A percentile compares a stretch with the other conserved stretches of the same genome.
Evolutionary conservation across 2,888 invertebrate genomes (phyloP).

Genomic region (Stenichneumon culpator): DNA sequence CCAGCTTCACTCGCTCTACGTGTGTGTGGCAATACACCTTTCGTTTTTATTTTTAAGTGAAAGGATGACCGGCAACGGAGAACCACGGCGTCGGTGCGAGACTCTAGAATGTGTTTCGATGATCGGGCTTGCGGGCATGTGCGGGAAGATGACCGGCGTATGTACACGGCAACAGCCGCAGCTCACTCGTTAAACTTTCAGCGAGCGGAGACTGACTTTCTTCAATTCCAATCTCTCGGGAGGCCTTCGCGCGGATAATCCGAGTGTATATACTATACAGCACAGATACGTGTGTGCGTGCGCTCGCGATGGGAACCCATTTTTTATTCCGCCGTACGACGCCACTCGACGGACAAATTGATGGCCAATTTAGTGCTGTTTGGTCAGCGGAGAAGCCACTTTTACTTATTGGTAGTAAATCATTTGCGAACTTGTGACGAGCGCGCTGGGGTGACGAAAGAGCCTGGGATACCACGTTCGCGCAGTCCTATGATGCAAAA

Average conservation of each 20-base stretch:
- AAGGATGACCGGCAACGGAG: slow-evolving; percentile 50
- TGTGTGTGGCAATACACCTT: slow-evolving; percentile 50
- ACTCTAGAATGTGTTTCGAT: slow-evolving; percentile 40
- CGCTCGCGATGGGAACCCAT: neutral
- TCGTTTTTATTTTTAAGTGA: slow-evolving; percentile 68
- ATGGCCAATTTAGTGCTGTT: slow-evolving; percentile 7
- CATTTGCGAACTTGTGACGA: neutral
- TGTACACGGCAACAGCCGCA: slow-evolving; percentile 10
- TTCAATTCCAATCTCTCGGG: slow-evolving; percentile 62
- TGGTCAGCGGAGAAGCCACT: neutral
- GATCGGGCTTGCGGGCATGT: slow-evolving; percentile 11
- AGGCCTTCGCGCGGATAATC: slow-evolving; percentile 48
- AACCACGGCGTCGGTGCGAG: neutral
- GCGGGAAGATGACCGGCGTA: slow-evolving; percentile 35
- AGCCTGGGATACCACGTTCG: neutral
- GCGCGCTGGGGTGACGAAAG: neutral
- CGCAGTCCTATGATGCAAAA: neutral
- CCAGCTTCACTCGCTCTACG: neutral
- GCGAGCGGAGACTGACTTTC: slow-evolving; percentile 57
- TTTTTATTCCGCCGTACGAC: neutral
- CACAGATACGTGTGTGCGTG: neutral
- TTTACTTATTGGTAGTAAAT: neutral
- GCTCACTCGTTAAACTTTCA: slow-evolving; percentile 65
- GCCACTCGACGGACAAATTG: slow-evolving; percentile 3
- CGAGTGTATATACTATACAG: neutral